Evolutionary conservation across 2,113 vertebrate genomes (phyloP).

Genomic region (Marmota flaviventris): DNA sequence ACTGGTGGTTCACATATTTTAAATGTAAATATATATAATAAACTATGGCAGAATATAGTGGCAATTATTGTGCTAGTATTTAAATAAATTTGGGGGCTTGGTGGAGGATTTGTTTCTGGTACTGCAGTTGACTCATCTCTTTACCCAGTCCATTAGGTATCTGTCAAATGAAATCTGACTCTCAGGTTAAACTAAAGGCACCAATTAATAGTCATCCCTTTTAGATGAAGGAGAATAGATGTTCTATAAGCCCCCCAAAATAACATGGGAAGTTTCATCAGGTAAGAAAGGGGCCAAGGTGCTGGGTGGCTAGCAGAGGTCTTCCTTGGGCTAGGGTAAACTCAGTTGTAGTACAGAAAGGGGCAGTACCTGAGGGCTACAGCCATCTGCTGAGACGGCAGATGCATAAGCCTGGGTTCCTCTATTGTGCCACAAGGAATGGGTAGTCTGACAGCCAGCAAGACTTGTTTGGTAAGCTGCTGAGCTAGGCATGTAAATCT

Average conservation of each 20-base stretch:
- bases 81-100: neutral
- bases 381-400: neutral
- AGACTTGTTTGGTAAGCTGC: neutral
- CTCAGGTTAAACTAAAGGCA: neutral
- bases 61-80: neutral
- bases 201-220: neutral
- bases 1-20: neutral
- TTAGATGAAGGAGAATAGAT: neutral
- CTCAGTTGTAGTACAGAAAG: neutral
- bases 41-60: neutral
- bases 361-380: accelerated
- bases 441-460: neutral
- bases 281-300: neutral
- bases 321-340: neutral
- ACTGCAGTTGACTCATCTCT: neutral
- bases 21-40: neutral
- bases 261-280: neutral
- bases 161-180: neutral
- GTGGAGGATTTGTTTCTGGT: neutral
- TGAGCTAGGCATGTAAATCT: neutral
- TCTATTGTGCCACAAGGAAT: neutral
- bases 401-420: neutral
- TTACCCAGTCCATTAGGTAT: neutral
- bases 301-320: neutral
- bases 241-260: neutral